Base-by-base conservation (phyloP, 2,797 vertebrate species). In the Zenarchopterus dispar region DNA sequence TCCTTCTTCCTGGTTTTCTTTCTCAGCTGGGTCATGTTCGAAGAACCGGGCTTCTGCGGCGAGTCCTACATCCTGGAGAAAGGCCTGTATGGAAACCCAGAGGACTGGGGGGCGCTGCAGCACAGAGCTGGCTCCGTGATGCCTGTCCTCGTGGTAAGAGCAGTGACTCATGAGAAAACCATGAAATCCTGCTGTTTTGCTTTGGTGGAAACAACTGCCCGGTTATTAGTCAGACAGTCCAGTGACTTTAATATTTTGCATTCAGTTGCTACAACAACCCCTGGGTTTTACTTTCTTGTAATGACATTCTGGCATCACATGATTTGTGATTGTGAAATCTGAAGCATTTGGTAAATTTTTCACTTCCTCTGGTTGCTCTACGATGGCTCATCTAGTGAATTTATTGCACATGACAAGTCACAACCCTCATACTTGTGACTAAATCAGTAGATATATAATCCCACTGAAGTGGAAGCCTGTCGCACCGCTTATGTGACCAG, bases 21-120 rank as follows among this genome's bases (percentile, higher is more conserved):
- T 57, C 61, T 53, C 64, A 99, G 97, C 19, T 98, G 97, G 97
- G 94, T 96, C 46, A 94, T 92, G 69, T 98, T 97, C 73, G 96
- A 97, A 79, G 93, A 94, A 41, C 90, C 94, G 0, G 95, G 94
- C 28, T 97, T 98, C 78, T 95, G 92, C 0, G 96, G 97, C 1
- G 94, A 96, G 68, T 87, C 93, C 42, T 97, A 96, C 69, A 44
- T 98, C 51, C 85, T 99, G 84, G 93, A 97, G 79, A 97, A 96
- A 88, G 97, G 97, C 68, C 83, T 95, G 23, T 99, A 98, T 52
- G 93, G 94, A 67, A 93, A 72, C 76, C 92, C 91, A 8, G 94
- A 97, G 78, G 94, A 97, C 76, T 99, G 97, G 97, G 95, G 96
- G 11, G 93, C 91, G 0, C 90, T 91, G 42, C 92, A 84, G 52